Evolutionary conservation across 2,888 invertebrate genomes (phyloP).

Genomic region (Baronia brevicornis): DNA sequence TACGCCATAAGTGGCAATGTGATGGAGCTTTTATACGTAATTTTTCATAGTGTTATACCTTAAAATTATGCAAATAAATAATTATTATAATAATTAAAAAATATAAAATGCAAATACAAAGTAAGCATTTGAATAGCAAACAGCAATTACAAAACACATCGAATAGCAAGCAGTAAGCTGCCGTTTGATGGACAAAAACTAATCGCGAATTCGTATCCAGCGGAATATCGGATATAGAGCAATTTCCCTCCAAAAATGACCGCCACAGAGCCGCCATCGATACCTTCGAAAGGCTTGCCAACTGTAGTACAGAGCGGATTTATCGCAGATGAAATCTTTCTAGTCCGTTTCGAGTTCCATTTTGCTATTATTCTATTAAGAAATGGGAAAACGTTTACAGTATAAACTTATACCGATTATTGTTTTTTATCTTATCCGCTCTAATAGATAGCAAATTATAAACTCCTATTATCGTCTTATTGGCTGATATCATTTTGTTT

Average conservation of each 20-base stretch:
- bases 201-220: constrained; percentile 43
- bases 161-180: constrained; percentile 10
- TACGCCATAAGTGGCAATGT: too few relatives aligned
- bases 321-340: constrained; percentile 7
- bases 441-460: too few relatives aligned
- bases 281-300: constrained; percentile 24
- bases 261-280: constrained; percentile 45
- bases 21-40: too few relatives aligned
- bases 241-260: constrained; percentile 70
- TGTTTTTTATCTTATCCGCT: too few relatives aligned
- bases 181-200: constrained; percentile 36
- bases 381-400: constrained; percentile 1
- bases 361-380: constrained; percentile 8
- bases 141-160: constrained; percentile 5
- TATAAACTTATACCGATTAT: too few relatives aligned
- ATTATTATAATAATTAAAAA: too few relatives aligned
- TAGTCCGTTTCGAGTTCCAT: neutral
- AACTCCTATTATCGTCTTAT: too few relatives aligned
- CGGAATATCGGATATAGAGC: constrained; percentile 60
- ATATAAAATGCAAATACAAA: too few relatives aligned
- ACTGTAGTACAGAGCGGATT: constrained; percentile 5
- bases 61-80: too few relatives aligned
- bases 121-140: too few relatives aligned
- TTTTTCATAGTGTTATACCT: too few relatives aligned
- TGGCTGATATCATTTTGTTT: too few relatives aligned